These are phyloP conservation scores for Drosophila pseudoobscura DNA, from an alignment of 1,140 invertebrate species.

Conservation along the genomic window DNA sequence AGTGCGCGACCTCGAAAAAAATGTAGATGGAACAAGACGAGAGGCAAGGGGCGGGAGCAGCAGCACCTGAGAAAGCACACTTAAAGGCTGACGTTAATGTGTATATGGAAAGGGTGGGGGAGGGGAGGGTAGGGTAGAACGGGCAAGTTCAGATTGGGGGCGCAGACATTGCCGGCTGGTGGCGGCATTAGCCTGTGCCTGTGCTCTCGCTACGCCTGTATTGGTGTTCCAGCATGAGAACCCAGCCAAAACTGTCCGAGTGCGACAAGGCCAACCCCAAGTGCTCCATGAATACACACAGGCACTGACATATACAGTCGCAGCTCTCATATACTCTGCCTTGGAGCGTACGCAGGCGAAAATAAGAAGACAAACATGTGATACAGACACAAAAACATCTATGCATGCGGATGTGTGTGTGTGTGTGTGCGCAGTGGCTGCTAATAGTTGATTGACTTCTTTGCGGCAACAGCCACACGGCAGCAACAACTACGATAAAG, in stretches of 20 bases:
- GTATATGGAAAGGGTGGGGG: constrained; percentile 18
- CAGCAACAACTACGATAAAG: constrained; percentile 15
- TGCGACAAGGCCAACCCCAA: constrained; percentile 82
- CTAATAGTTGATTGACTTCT: constrained; percentile 81
- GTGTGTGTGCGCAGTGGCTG: constrained; percentile 45
- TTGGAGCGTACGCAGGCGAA: constrained; percentile 58
- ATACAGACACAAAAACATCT: constrained; percentile 73
- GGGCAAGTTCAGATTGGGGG: constrained; percentile 51
- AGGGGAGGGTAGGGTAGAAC: background rate
- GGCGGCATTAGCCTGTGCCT: constrained; percentile 32
- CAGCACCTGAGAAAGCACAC: constrained; percentile 76
- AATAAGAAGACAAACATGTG: constrained; percentile 83
- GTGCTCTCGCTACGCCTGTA: constrained; percentile 34
- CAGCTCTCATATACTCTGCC: no score
- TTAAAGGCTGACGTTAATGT: constrained; percentile 74
- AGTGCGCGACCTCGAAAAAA: constrained; percentile 71
- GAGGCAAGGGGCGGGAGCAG: constrained; percentile 13
- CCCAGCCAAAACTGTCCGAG: constrained; percentile 56
- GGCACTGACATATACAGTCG: constrained; percentile 11
- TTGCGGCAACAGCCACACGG: constrained; percentile 29
- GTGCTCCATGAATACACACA: constrained; percentile 55
- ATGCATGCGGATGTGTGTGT: constrained; percentile 32
- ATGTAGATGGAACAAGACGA: constrained; percentile 61
- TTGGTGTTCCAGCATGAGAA: constrained; percentile 65
- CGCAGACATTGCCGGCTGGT: constrained; percentile 71